Conservation (phyloP, 2,113 vertebrate genomes). For the Philantomba maxwellii region DNA sequence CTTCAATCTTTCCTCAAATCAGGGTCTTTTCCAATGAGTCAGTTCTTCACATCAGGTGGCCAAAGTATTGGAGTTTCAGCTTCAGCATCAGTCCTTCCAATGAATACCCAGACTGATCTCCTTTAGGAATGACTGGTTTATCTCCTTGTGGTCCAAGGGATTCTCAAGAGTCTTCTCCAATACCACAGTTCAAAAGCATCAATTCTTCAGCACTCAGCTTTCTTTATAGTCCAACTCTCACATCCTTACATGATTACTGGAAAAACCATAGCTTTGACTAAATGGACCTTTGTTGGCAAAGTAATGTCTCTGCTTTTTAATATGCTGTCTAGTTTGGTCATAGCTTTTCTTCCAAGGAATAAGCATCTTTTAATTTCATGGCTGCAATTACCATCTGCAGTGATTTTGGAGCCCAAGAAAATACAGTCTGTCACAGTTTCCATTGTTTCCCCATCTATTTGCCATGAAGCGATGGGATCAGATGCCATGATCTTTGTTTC, state of each 20-base stretch:
- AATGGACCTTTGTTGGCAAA: background rate
- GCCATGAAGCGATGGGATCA: rapidly evolving
- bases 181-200: background rate
- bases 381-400: background rate
- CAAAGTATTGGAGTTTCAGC: background rate
- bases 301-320: background rate
- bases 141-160: background rate
- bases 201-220: background rate
- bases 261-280: background rate
- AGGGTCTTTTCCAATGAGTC: background rate
- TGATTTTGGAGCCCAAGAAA: background rate
- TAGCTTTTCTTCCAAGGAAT: background rate
- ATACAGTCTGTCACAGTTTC: background rate
- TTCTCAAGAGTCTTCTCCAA: background rate
- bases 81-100: background rate
- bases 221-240: background rate
- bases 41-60: background rate
- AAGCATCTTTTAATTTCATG: background rate
- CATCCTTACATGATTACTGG: background rate
- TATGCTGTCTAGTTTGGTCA: background rate
- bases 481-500: background rate
- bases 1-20: background rate
- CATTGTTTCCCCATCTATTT: background rate
- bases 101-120: background rate
- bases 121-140: background rate